phyloP scores from a whole-genome alignment of 1,140 invertebrate genomes.

The Tigriopus japonicus region DNA sequence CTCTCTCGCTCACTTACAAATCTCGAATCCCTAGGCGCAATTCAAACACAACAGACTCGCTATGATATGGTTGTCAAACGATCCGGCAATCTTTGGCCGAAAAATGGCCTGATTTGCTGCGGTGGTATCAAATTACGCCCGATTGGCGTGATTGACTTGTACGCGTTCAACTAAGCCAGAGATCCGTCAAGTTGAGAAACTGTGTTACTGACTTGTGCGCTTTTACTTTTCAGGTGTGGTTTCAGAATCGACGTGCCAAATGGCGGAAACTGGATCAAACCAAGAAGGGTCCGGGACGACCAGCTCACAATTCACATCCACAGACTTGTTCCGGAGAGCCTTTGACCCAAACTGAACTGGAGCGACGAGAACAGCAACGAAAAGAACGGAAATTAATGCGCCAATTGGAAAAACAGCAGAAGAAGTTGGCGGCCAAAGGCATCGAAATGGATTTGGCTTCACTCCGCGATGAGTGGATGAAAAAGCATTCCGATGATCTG shows the following conservation, averaged over 20 bases:
- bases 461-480: constrained; percentile 49
- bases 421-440: constrained; percentile 70
- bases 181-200: too few species aligned
- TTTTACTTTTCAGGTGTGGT: constrained; percentile 69
- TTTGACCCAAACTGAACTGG: constrained; percentile 45
- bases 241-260: constrained; percentile 96
- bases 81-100: too few species aligned
- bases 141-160: too few species aligned
- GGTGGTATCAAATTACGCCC: too few species aligned
- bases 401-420: constrained; percentile 71
- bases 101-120: too few species aligned
- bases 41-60: too few species aligned
- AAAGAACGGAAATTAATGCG: constrained; percentile 53
- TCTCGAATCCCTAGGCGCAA: too few species aligned
- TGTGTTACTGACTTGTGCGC: neutral
- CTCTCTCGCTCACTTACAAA: too few species aligned
- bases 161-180: too few species aligned
- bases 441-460: constrained; percentile 69
- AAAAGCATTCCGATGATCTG: constrained; percentile 20
- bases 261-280: constrained; percentile 99
- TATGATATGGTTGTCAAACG: too few species aligned
- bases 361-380: neutral
- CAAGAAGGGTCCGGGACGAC: constrained; percentile 91
- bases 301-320: constrained; percentile 93
- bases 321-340: constrained; percentile 94